A percentile compares a stretch with the other conserved stretches of the same genome.
phyloP scores from a whole-genome alignment of 2,797 vertebrate species.

The Protonibea diacanthus region DNA sequence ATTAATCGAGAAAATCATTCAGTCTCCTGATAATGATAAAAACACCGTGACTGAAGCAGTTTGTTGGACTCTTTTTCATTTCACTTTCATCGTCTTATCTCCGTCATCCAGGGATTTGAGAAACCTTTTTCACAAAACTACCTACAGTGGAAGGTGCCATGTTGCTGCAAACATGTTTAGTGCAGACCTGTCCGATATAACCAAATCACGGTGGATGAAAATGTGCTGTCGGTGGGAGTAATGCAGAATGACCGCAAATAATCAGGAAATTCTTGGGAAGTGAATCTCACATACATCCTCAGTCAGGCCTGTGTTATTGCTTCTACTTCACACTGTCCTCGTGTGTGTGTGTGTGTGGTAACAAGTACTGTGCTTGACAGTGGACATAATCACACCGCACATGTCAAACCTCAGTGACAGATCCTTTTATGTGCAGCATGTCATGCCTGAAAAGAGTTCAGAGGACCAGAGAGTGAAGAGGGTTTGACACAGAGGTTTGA shows the following conservation, averaged over 20 bases:
- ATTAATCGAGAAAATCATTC: not conserved
- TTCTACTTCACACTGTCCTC: slow-evolving; percentile 24
- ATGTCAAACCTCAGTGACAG: not conserved
- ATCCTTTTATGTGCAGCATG: slow-evolving; percentile 21
- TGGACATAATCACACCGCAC: slow-evolving; percentile 24
- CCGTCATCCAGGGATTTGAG: not conserved
- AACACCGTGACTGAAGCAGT: no score
- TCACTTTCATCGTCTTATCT: not conserved
- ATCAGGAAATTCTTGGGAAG: slow-evolving; percentile 4
- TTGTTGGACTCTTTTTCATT: not conserved
- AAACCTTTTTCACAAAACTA: not conserved
- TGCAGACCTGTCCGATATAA: not conserved
- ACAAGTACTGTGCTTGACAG: not conserved
- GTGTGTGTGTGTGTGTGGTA: not conserved
- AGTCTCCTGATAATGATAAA: not conserved
- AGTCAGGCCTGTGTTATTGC: slow-evolving; percentile 1
- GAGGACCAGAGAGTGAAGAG: not conserved
- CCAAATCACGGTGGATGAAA: not conserved
- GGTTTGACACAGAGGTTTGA: slow-evolving; percentile 38
- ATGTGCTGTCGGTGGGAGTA: not conserved
- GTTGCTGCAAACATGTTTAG: not conserved
- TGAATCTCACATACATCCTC: slow-evolving; percentile 15
- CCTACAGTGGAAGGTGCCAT: not conserved
- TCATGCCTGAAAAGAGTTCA: slow-evolving; percentile 23
- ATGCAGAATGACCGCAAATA: not conserved